Conservation (phyloP, 2,113 vertebrate species). For the Malurus melanocephalus region DNA sequence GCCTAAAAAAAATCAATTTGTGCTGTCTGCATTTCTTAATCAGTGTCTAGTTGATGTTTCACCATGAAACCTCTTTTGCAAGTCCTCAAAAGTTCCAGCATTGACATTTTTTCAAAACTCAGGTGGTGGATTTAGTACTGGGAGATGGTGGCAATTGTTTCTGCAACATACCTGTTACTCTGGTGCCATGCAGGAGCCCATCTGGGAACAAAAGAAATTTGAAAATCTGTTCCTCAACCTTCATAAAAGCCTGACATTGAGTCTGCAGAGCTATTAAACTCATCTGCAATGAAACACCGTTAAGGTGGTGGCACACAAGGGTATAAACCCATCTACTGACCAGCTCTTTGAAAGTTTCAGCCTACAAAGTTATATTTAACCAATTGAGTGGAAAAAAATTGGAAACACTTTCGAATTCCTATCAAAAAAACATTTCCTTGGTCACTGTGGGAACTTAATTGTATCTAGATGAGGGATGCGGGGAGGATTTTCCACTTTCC, state of each 20-base stretch:
- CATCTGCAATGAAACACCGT: background rate
- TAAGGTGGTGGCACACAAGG: background rate
- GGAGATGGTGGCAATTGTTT: background rate
- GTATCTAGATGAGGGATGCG: background rate
- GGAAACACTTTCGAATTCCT: background rate
- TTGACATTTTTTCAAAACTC: background rate
- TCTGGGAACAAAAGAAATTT: background rate
- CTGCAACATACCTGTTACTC: background rate
- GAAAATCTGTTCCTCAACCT: background rate
- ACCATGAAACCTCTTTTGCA: background rate
- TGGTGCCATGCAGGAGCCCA: background rate
- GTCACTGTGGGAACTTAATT: background rate
- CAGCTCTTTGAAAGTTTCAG: background rate
- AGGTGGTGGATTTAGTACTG: background rate
- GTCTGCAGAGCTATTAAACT: background rate
- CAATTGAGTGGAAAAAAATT: background rate
- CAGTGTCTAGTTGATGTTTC: background rate
- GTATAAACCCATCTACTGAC: background rate
- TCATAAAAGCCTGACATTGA: background rate
- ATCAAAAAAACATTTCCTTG: background rate
- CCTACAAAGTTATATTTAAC: background rate
- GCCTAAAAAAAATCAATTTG: background rate
- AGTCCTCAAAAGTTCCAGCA: rapidly evolving
- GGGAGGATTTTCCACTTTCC: conserved; percentile 35
- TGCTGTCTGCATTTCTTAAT: background rate